Percentiles rank a stretch among this genome's conserved stretches.
Conservation (phyloP, 2,113 vertebrate genomes). For the Myocastor coypus region DNA sequence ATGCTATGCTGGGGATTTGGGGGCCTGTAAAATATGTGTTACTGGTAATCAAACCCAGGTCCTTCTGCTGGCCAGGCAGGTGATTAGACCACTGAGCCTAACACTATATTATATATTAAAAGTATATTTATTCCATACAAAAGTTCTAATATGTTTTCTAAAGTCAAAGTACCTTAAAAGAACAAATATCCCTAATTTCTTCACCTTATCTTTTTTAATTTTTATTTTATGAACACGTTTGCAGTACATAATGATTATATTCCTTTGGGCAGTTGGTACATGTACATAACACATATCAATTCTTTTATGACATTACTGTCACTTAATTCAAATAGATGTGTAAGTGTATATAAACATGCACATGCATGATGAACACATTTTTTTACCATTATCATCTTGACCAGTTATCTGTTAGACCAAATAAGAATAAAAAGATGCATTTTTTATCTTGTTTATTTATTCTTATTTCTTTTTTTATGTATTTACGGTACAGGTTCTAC, state of each 20-base stretch:
- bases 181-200: background rate
- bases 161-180: background rate
- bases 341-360: background rate
- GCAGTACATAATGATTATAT: background rate
- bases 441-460: background rate
- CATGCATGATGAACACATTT: background rate
- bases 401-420: background rate
- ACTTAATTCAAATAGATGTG: background rate
- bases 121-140: background rate
- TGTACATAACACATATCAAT: background rate
- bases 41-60: no score
- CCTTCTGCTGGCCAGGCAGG: no score
- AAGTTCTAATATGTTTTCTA: background rate
- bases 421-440: background rate
- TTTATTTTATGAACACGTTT: background rate
- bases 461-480: background rate
- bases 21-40: no score
- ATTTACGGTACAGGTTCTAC: no score
- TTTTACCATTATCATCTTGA: background rate
- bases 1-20: no score
- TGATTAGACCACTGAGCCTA: no score
- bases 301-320: background rate
- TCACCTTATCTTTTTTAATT: background rate
- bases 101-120: background rate
- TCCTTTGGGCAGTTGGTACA: background rate